phyloP scores from a whole-genome alignment of 2,113 vertebrate species.

The Climacteris rufus region DNA sequence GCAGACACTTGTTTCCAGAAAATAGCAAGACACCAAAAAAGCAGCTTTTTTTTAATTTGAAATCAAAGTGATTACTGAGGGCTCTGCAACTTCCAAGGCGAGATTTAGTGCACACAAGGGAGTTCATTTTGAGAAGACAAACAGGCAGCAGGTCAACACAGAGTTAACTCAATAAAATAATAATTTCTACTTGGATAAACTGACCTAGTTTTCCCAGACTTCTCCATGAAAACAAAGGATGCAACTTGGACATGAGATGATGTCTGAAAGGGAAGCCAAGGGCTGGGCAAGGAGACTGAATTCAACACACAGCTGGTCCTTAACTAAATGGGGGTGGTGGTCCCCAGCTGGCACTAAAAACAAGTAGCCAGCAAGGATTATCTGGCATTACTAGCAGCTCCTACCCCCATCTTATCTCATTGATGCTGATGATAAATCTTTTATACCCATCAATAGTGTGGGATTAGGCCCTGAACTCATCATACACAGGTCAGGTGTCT shows the following conservation, averaged over 20 bases:
- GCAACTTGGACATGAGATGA: conserved; percentile 28
- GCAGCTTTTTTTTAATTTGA: conserved; percentile 36
- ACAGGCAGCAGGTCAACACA: conserved; percentile 60
- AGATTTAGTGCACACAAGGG: conserved; percentile 22
- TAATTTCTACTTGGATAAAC: conserved; percentile 78
- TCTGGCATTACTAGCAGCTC: background rate
- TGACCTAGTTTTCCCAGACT: conserved; percentile 75
- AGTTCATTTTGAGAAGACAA: conserved; percentile 43
- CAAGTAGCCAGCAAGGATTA: background rate
- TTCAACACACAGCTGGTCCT: background rate
- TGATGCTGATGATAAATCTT: background rate
- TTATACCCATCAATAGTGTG: background rate
- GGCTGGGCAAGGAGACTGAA: background rate
- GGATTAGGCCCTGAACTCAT: background rate
- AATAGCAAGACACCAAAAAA: conserved; percentile 14
- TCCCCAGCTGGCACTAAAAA: background rate
- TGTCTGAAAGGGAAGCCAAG: background rate
- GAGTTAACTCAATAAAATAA: conserved; percentile 75
- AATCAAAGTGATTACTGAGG: conserved; percentile 38
- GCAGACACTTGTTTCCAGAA: conserved; percentile 27
- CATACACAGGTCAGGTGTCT: background rate
- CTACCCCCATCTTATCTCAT: background rate
- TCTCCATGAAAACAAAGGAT: conserved; percentile 56
- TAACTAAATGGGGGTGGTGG: background rate
- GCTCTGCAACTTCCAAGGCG: conserved; percentile 34